phyloP scores from a whole-genome alignment of 2,888 invertebrate genomes.

The Chydorus sphaericus region DNA sequence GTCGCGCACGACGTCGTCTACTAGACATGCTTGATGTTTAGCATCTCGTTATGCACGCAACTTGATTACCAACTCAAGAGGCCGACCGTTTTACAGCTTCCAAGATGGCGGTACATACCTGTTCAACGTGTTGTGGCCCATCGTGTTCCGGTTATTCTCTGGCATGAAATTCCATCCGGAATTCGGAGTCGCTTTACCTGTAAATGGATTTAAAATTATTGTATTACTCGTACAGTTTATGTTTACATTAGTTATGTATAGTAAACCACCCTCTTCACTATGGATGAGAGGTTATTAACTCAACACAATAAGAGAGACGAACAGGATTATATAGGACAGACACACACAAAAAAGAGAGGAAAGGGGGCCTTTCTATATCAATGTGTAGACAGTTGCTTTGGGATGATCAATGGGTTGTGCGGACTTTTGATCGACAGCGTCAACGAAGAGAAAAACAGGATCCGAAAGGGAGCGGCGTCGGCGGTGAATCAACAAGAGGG shows the following conservation, averaged over 20 bases:
- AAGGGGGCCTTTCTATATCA: not conserved
- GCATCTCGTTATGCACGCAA: not conserved
- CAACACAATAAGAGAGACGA: no score
- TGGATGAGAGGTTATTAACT: no score
- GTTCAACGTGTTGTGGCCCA: conserved; percentile 3
- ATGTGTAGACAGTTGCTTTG: not conserved
- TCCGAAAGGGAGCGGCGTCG: no score
- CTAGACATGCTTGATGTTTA: no score
- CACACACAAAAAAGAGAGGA: not conserved
- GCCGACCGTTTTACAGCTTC: not conserved
- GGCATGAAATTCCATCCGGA: conserved; percentile 2
- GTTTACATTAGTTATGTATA: not conserved
- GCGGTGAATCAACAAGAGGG: no score
- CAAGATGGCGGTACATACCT: not conserved
- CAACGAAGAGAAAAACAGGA: no score
- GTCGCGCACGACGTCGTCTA: no score
- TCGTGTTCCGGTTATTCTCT: not conserved
- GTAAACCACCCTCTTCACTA: no score
- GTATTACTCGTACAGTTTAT: not conserved
- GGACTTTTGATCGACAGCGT: no score
- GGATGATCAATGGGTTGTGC: no score
- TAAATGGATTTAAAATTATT: not conserved
- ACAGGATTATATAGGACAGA: no score
- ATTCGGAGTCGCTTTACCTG: not conserved
- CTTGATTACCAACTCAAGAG: not conserved